Evolutionary conservation across 2,113 vertebrate species (phyloP), one percentile per base, ranked within the genome.

Genomic region (Dolichotis patagonum): DNA sequence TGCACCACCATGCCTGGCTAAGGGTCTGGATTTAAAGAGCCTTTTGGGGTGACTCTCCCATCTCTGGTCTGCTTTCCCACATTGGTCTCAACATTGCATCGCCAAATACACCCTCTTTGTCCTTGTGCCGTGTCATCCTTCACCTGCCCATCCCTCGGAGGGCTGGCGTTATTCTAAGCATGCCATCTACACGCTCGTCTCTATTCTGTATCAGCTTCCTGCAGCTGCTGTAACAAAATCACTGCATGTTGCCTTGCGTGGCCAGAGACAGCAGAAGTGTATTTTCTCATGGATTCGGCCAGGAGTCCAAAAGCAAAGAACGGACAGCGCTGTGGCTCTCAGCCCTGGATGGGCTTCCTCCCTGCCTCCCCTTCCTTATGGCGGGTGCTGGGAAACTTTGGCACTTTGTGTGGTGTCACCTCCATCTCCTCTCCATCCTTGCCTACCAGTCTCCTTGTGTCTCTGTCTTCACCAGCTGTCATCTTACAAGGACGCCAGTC

Each of bases 301-400:
- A 17, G 38, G 73, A 56, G 16, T 46, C 65, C 69, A 54, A 54
- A 60, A 73, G 52, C 78, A 6, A 63, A 43, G 19, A 14, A 65
- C 7, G 7, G 0, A 35, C 26, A 5, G 69, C n/a, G 19, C 77
- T 26, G 0, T 1, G 0, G 5, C 9, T 54, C 46, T 35, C 8
- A 46, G 1, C 1, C 63, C 71, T 12, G 1, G 10, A 22, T 3
- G 17, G 28, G 41, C 1, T 0, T 7, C 71, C 13, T 46, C 62
- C 62, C 12, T 6, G 17, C 1, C 1, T 26, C 73, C 4, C 28
- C 43, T 62, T 13, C 13, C 60, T 58, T 11, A 30, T 1, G 0
- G 1, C 1, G 26, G 80, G 28, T 54, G 3, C 90, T 58, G 88
- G 54, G 43, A 24, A 4, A 32, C 28, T 1, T 0, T 2, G 38